These are phyloP conservation scores for Mimachlamys varia DNA, from an alignment of 2,888 invertebrate genomes.

Conservation along the genomic window DNA sequence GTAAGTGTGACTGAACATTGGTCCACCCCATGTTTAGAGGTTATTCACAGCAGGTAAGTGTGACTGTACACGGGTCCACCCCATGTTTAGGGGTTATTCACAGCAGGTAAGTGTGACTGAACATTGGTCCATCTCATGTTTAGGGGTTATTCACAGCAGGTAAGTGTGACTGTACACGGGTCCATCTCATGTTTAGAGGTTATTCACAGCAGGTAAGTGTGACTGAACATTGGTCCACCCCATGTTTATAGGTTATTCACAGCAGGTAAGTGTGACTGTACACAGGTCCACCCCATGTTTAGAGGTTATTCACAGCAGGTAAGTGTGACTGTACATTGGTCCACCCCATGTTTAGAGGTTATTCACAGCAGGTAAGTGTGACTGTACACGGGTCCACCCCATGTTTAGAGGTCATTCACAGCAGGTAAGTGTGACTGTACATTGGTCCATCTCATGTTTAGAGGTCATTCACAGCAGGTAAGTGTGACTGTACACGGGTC, in stretches of 20 bases:
- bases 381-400: conserved; percentile 92
- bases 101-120: too few relatives aligned
- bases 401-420: conserved; percentile 98
- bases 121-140: conserved; percentile 96
- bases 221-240: conserved; percentile 93
- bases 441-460: conserved; percentile 95
- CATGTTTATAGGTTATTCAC: conserved; percentile 97
- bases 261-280: too few relatives aligned
- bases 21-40: conserved; percentile 97
- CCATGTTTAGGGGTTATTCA: conserved; percentile 97
- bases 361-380: too few relatives aligned
- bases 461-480: conserved; percentile 98
- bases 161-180: too few relatives aligned
- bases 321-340: too few relatives aligned
- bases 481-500: too few relatives aligned
- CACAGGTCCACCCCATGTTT: conserved; percentile 95
- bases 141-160: conserved; percentile 97
- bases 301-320: conserved; percentile 98
- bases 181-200: conserved; percentile 96
- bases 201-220: too few relatives aligned
- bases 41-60: too few relatives aligned
- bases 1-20: too few relatives aligned
- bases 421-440: too few relatives aligned
- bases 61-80: too few relatives aligned
- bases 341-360: conserved; percentile 96